Evolutionary conservation across 2,797 vertebrate species (phyloP).

Genomic region (Melanotaenia pygmaea): DNA sequence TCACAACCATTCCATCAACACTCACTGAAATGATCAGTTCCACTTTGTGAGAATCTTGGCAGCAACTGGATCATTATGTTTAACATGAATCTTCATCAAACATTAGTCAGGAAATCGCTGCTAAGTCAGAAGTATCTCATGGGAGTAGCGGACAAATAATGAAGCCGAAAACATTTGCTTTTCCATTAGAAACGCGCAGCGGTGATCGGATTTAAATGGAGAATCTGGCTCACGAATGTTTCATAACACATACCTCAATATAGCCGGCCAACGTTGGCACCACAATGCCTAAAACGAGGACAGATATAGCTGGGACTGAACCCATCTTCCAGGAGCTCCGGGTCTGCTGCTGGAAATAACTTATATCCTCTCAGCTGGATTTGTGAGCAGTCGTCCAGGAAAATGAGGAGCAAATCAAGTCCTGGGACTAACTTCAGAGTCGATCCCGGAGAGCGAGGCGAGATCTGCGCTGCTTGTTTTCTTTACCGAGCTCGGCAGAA

Average conservation of each 20-base stretch:
- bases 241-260: slow-evolving; percentile 86
- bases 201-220: not conserved
- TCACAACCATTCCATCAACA: not conserved
- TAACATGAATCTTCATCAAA: slow-evolving; percentile 14
- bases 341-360: slow-evolving; percentile 54
- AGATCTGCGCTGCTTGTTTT: slow-evolving; percentile 60
- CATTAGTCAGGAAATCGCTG: not conserved
- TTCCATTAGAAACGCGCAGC: not conserved
- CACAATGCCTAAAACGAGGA: slow-evolving; percentile 84
- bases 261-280: slow-evolving; percentile 88
- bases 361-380: slow-evolving; percentile 56
- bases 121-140: slow-evolving; percentile 15
- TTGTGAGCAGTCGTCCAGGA: slow-evolving; percentile 36
- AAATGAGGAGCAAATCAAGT: slow-evolving; percentile 29
- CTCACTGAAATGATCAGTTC: slow-evolving; percentile 1
- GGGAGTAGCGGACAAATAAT: slow-evolving; percentile 4
- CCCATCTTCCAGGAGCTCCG: slow-evolving; percentile 78
- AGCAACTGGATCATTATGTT: slow-evolving; percentile 3
- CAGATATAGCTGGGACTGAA: slow-evolving; percentile 75
- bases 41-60: slow-evolving; percentile 4
- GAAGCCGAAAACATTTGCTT: slow-evolving; percentile 19
- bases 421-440: slow-evolving; percentile 31
- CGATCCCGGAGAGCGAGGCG: slow-evolving; percentile 27
- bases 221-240: not conserved
- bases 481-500: slow-evolving; percentile 49